Percentiles rank a stretch among this genome's conserved stretches.
These are phyloP conservation scores for Paradisaea rubra DNA, from an alignment of 2,113 vertebrate species.

Conservation along the genomic window DNA sequence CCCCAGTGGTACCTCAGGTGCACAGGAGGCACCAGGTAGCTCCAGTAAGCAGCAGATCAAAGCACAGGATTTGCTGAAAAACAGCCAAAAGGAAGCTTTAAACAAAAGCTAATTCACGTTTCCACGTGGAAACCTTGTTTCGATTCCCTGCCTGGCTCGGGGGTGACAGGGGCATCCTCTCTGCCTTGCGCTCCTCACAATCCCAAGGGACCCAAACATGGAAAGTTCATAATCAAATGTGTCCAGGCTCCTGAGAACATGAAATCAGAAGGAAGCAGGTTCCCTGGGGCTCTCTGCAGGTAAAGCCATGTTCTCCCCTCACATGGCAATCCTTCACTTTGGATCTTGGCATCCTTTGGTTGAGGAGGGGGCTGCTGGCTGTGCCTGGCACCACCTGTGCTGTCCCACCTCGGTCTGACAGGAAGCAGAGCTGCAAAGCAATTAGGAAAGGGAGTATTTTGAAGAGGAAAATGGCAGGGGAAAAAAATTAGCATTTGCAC, in stretches of 20 bases:
- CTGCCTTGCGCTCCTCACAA: background rate
- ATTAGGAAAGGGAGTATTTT: background rate
- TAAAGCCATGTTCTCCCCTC: background rate
- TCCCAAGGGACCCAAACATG: background rate
- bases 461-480: conserved; percentile 19
- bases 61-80: background rate
- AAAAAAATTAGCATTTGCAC: background rate
- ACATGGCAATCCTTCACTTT: fast-evolving
- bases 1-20: background rate
- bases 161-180: background rate
- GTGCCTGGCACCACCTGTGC: fast-evolving
- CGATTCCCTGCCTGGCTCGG: background rate
- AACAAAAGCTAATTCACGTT: background rate
- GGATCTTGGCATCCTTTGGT: background rate
- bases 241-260: background rate
- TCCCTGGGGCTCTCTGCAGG: background rate
- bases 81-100: background rate
- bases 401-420: fast-evolving
- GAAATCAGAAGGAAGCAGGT: background rate
- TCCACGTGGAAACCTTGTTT: background rate
- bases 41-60: background rate
- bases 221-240: background rate
- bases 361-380: background rate
- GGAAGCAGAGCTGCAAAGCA: background rate
- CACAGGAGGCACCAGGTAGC: background rate